Conservation (phyloP, 2,888 invertebrate genomes). For the Eupithecia abbreviata region DNA sequence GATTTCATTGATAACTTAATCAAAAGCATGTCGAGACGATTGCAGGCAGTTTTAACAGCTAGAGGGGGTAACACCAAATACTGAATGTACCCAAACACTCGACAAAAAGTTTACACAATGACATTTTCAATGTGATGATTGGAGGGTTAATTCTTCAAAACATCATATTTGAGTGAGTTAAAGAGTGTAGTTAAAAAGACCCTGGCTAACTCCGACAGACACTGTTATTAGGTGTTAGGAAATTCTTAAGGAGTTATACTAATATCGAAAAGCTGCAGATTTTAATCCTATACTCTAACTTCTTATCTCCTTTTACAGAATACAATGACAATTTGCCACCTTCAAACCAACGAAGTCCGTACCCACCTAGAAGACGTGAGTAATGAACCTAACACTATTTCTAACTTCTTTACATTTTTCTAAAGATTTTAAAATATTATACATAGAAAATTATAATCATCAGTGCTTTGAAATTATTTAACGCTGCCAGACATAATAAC, state of each 20-base stretch:
- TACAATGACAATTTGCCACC: conserved; percentile 91
- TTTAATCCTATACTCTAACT: background rate
- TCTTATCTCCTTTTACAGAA: conserved; percentile 33
- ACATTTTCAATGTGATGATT: too few relatives aligned
- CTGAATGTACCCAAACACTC: too few relatives aligned
- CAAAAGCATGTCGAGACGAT: too few relatives aligned
- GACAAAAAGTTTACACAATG: too few relatives aligned
- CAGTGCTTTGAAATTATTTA: conserved; percentile 23
- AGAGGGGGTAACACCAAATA: too few relatives aligned
- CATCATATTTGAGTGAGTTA: too few relatives aligned
- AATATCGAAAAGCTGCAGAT: background rate
- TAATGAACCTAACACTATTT: conserved; percentile 48
- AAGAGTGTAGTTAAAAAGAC: background rate
- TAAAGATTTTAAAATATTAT: conserved; percentile 3
- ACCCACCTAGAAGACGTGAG: conserved; percentile 93
- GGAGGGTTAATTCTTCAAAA: too few relatives aligned
- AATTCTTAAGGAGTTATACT: background rate
- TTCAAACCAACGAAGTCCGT: conserved; percentile 93
- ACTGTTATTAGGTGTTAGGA: background rate
- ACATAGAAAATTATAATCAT: conserved; percentile 12
- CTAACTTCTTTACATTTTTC: background rate
- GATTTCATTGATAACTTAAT: too few relatives aligned
- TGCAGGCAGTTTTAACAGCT: too few relatives aligned
- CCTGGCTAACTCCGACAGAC: background rate
- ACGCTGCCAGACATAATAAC: conserved; percentile 18